Base-by-base conservation (phyloP, 1,140 invertebrate species). In the Sesamia nonagrioides region DNA sequence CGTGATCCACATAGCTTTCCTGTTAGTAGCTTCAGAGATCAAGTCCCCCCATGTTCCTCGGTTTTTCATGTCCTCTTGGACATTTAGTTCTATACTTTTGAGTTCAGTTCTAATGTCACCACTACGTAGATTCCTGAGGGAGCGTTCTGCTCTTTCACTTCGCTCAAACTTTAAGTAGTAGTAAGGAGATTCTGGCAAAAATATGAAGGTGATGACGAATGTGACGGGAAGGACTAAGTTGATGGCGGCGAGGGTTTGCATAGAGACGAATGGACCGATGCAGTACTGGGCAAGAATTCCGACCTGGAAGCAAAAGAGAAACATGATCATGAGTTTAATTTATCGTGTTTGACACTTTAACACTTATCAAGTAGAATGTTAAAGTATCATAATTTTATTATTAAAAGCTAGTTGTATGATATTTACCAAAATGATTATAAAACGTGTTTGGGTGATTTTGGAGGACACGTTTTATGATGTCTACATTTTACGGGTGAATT, bases 251-350 rank as follows among this genome's bases (percentile, higher is more conserved):
- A 96, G 95, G 2, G 95, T 91, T 60, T 95, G 95, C 77, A 96
- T 96, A 56, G 95, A 93, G 2, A 96, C 95, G 79, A 95, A 96
- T 1, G 96, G 94, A 5, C 97, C 97, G 77, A 97, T 95, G 69
- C 96, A 92, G 89, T 97, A 97, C 40, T 96, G 96, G 48, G 96
- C 84, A 76, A 98, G 92, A 83, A 97, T 97, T 37, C 97, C 97
- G 35, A 97, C 78, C 95, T 95, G 94, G 68, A 90, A 95, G 88
- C 60, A 80, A 66, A 83, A 75, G 88, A 82, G 82, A 15, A n/a
- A 72, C 42, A 58, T 35, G 40, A 27, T 17, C 11, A 42, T 73
- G 17, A 73, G 11, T 40, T 37, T 52, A 1, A 27, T 27, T 27
- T 27, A 3, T 27, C 11, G 17, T 45, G 17, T 17, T 21, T 45